Base-by-base conservation (phyloP, 2,113 vertebrate species). In the Callocephalon fimbriatum region DNA sequence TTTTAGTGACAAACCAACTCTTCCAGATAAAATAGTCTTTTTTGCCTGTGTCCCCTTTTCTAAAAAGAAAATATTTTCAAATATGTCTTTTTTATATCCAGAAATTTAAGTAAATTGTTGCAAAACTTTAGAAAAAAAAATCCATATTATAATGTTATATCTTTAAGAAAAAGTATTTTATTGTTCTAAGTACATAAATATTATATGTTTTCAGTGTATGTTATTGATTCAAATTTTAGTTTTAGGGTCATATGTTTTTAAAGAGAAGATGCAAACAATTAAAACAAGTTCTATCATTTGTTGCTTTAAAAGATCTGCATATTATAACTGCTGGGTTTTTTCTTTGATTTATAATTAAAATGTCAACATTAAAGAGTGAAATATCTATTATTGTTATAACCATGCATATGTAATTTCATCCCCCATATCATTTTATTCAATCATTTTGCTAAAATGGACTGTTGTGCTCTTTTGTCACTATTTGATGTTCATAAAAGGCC, bases 21-120 rank as follows among this genome's bases (percentile, higher is more conserved):
- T 70, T 29, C 11, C 29, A 51, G 10, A 45, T 18, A 44, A 50
- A 71, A 8, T 10, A 31, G 4, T 17, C 3, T 61, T 48, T 32
- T 74, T 68, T 31, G 1, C 7, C 9, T 50, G 6, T 50, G 6
- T 73, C 15, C 3, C 9, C 4, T 38, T 61, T 59, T 47, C 10
- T 35, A 7, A 8, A 8, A 13, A 35, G n/a, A n/a, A 65, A 29
- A 37, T 26, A 42, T 31, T 37, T 65, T 20, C 15, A 78, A 63
- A 62, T n/a, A 50, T 26, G 3, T 2, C 2, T 2, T 35, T 2
- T 78, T 37, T 31, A 29, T 20, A 11, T 2, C 7, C 5, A 56
- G 5, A 31, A 38, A 35, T 45, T 14, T 37, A 37, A 37, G 37
- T 37, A 37, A 37, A 37, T 37, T 37, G 37, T 37, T 37, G 37